These are phyloP conservation scores for Austrolebias charrua DNA, from an alignment of 2,797 vertebrate species.

Conservation along the genomic window DNA sequence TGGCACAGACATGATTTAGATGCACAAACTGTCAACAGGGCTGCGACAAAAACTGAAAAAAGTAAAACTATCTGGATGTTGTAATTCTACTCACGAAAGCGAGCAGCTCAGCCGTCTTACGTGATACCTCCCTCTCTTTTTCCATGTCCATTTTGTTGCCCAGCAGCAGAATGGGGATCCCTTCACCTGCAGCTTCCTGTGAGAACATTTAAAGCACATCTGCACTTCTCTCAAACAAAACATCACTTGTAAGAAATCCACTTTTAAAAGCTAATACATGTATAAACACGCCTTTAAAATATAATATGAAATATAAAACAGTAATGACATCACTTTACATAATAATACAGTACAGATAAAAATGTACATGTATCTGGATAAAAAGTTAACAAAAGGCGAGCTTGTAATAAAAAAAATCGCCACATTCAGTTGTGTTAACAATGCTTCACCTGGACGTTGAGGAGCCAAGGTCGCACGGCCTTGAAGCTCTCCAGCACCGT, in stretches of 20 bases:
- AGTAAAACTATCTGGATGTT: not conserved
- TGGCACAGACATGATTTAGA: not conserved
- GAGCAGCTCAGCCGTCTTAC: conserved; percentile 83
- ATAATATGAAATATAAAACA: no score
- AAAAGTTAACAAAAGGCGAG: not conserved
- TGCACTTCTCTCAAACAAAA: not conserved
- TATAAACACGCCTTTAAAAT: not conserved
- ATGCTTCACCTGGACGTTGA: conserved; percentile 83
- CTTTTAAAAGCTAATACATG: no score
- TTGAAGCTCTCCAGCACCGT: conserved; percentile 85
- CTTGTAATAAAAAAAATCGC: not conserved
- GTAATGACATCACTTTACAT: no score
- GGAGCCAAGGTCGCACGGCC: conserved; percentile 86
- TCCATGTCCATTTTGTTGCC: conserved; percentile 92
- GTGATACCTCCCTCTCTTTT: conserved; percentile 83
- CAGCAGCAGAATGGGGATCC: conserved; percentile 85
- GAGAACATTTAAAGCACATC: not conserved
- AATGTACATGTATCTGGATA: not conserved
- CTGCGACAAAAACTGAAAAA: not conserved
- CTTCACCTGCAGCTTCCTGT: conserved; percentile 85
- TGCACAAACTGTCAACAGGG: not conserved
- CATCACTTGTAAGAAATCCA: not conserved
- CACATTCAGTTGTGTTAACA: not conserved
- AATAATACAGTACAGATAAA: no score
- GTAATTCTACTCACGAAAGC: conserved; percentile 79